Base-by-base conservation (phyloP, 2,113 vertebrate genomes). In the Erpornis zantholeuca region DNA sequence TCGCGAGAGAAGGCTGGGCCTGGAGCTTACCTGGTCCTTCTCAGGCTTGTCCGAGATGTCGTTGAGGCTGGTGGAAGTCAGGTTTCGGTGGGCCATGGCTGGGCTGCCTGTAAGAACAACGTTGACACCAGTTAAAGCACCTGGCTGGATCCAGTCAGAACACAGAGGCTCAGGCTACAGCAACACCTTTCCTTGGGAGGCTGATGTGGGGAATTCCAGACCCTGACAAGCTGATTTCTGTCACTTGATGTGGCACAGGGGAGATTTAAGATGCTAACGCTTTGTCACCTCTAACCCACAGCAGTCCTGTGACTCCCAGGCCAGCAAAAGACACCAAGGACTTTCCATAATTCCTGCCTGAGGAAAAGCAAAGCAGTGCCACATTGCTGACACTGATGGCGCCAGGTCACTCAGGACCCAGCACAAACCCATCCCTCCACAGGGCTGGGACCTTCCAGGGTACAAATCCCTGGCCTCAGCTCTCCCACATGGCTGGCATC, bases 1-100 rank as follows among this genome's bases (percentile, higher is more conserved):
- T 36, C 54, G 42, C 5, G 23, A 83, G 52, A 3, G 1, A 29
- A 70, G 25, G 14, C 35, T 35, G 24, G 50, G 52, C 5, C 29
- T 27, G 76, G 56, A 49, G 87, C 98, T 98, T 96, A 99, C 99
- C 98, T 99, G 99, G 24, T 99, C 99, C 88, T 99, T 99, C 53
- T 99, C 99, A 9, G 99, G 99, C 90, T 99, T 99, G 97, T 99
- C 99, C 3, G 99, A 99, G 94, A 99, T 99, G 97, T 99, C 99
- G 1, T 99, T 99, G 94, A 99, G 94, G 91, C 99, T 99, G 97
- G 98, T 98, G 87, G 99, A 99, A 28, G 98, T 98, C 98, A 99
- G 95, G 97, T 99, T 99, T 88, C 98, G 98, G 87, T 98, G 99
- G 31, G 99, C 78, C 84, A 98, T 98, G 93, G 98, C 97, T 63